A percentile compares a stretch with the other conserved stretches of the same genome.
phyloP scores from a whole-genome alignment of 2,797 vertebrate species.

The Diglossa cyanea region DNA sequence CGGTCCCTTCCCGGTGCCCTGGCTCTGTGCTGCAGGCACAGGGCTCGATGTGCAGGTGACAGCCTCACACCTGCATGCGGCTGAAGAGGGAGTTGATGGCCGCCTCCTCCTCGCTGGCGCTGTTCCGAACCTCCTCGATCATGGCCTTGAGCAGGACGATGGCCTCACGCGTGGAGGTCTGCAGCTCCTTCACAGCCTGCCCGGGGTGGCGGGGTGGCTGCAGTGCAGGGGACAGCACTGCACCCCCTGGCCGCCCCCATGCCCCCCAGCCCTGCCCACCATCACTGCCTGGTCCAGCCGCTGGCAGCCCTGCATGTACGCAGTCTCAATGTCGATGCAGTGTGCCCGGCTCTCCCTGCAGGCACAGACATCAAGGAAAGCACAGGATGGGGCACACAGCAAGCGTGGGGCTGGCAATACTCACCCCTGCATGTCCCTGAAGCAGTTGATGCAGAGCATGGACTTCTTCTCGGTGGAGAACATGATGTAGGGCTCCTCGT shows the following conservation, averaged over 20 bases:
- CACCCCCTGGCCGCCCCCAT: fast-evolving
- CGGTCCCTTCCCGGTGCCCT: not conserved
- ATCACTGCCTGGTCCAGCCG: conserved; percentile 91
- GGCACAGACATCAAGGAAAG: not conserved
- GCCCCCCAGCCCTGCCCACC: conserved; percentile 70
- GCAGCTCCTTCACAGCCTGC: conserved; percentile 85
- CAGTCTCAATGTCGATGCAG: conserved; percentile 94
- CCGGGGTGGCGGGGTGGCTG: fast-evolving
- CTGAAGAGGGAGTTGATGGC: conserved; percentile 89
- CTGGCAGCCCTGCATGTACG: conserved; percentile 91
- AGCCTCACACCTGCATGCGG: conserved; percentile 75
- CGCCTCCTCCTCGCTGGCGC: conserved; percentile 87
- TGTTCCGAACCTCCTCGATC: conserved; percentile 90
- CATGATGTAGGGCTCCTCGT: conserved; percentile 91
- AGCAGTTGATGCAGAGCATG: conserved; percentile 96
- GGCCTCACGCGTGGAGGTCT: conserved; percentile 87
- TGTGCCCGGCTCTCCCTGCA: conserved; percentile 89
- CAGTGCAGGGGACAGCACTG: fast-evolving
- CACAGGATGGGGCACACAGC: fast-evolving
- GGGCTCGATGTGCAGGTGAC: fast-evolving
- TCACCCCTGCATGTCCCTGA: conserved; percentile 95
- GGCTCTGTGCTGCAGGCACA: fast-evolving
- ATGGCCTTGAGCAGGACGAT: conserved; percentile 89
- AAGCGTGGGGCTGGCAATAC: not conserved
- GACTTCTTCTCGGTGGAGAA: conserved; percentile 94